These are phyloP conservation scores for Leptatherina wallacei DNA, from an alignment of 2,797 vertebrate genomes.

Conservation along the genomic window DNA sequence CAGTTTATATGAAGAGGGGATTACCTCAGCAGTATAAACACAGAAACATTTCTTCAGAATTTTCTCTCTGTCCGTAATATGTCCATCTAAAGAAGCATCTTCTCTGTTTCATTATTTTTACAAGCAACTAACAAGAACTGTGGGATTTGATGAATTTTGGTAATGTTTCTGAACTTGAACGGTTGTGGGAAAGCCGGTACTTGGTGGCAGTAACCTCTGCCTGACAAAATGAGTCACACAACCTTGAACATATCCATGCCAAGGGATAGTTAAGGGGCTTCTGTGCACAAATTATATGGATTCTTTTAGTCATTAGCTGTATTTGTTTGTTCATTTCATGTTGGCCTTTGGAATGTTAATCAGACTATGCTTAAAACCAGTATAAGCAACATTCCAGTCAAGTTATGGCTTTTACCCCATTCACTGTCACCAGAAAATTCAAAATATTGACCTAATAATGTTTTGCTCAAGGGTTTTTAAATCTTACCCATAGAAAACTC, in stretches of 20 bases:
- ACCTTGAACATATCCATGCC: not conserved
- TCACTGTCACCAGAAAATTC: not conserved
- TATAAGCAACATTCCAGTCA: not conserved
- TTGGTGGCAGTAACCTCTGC: not conserved
- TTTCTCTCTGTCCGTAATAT: not conserved
- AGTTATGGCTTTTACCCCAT: not conserved
- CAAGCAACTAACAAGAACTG: not conserved
- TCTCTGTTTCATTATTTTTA: not conserved
- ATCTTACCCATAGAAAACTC: not conserved
- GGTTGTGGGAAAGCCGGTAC: not conserved
- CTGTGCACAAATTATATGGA: not conserved
- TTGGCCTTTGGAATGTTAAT: not conserved
- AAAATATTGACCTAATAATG: not conserved
- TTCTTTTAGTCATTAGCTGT: not conserved
- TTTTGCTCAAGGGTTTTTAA: constrained; percentile 1
- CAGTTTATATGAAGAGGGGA: not conserved
- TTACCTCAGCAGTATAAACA: not conserved
- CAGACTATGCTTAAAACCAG: not conserved
- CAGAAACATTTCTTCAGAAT: not conserved
- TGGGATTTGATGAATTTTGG: not conserved
- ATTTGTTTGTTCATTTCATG: not conserved
- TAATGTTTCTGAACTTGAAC: not conserved
- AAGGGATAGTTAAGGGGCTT: not conserved
- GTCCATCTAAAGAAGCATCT: not conserved
- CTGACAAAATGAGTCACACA: not conserved